Base-by-base conservation (phyloP, 35 echinoderm and acorn worm genomes). In the Stichopus chloronotus region DNA sequence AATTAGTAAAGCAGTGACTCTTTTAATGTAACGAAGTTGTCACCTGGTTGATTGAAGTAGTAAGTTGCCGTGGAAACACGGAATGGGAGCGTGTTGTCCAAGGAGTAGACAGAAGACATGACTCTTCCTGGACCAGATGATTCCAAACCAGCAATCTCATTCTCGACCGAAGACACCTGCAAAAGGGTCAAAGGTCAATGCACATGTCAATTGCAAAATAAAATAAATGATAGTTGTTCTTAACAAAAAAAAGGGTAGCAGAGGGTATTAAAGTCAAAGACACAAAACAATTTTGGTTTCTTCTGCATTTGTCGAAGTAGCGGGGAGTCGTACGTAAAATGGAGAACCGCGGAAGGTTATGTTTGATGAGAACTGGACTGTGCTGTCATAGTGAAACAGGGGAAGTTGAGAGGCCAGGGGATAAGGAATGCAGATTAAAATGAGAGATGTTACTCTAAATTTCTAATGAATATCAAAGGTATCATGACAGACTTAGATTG, bases 1-100 rank as follows among this genome's bases (percentile, higher is more conserved):
- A 43, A 43, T 43, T 3, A 43, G 30, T 43, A 43, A 43, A 43
- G 30, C 30, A 55, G 9, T 85, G 30, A 58, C 20, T 85, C 24
- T 20, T 82, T 43, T 54, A 85, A 43, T 56, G 58, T 10, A 85
- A 56, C 13, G n/a, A 85, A 9, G 17, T 55, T 58, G 13, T 22
- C 79, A 91, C 90, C 90, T 12, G 90, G 90, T 25, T 91, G 69
- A 72, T 79, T 91, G 5, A 91, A 78, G 54, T 78, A 78, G 72
- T 91, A 91, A 19, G 90, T 91, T 56, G 90, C 90, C 21, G 71
- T 91, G 19, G 90, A 91, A n/a, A 91, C 90, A 78, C 76, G 74
- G 20, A 91, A 91, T 57, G 90, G 90, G 55, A 72, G 25, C 43
- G 71, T 77, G 90, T 91, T 91, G 74, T 91, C 87, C 90, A 91